Conservation (phyloP, 2,797 vertebrate species). For the Peromyscus nudipes region DNA sequence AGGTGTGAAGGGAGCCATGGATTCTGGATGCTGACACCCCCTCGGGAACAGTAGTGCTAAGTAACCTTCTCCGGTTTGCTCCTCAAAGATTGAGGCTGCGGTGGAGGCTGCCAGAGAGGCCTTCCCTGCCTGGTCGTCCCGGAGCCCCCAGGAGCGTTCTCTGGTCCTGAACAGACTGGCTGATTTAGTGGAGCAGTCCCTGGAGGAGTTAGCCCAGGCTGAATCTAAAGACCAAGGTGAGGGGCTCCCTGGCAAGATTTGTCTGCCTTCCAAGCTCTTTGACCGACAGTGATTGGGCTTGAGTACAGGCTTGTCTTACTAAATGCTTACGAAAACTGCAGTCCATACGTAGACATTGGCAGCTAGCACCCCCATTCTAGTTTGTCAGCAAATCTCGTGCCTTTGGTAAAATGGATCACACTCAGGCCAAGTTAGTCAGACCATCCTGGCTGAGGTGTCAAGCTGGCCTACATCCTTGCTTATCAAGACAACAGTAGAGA, state of each 20-base stretch:
- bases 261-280: not conserved
- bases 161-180: slow-evolving; percentile 93
- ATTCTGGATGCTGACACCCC: not conserved
- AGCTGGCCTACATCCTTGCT: accelerated
- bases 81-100: slow-evolving; percentile 93
- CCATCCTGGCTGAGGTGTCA: accelerated
- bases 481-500: not conserved
- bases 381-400: not conserved
- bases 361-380: too few species aligned
- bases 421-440: not conserved
- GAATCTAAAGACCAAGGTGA: slow-evolving; percentile 98
- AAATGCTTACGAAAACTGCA: accelerated
- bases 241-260: not conserved
- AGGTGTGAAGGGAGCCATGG: not conserved
- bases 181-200: slow-evolving; percentile 92
- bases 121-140: slow-evolving; percentile 94
- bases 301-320: not conserved
- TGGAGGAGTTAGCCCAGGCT: slow-evolving; percentile 95
- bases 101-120: slow-evolving; percentile 94
- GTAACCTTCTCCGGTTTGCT: not conserved
- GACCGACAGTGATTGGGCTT: not conserved
- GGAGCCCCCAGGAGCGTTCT: slow-evolving; percentile 92
- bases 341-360: accelerated
- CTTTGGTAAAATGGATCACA: not conserved
- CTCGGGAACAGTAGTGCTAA: not conserved